A percentile compares a stretch with the other conserved stretches of the same genome.
Evolutionary conservation across 2,797 vertebrate species (phyloP).

Genomic region (Arnoldichthys spilopterus): DNA sequence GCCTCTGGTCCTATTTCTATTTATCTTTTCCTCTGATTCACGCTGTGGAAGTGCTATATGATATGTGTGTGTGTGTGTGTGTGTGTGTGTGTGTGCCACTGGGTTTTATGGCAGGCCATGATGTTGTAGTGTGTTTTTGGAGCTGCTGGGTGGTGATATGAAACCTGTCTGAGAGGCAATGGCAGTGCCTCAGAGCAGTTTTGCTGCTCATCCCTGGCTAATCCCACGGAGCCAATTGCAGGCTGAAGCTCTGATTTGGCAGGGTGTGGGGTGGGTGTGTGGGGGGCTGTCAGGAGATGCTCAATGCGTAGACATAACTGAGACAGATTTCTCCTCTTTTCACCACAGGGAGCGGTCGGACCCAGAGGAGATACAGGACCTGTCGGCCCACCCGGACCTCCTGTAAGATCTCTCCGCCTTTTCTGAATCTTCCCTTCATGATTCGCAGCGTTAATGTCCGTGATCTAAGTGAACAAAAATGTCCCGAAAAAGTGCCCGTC

Average conservation of each 20-base stretch:
- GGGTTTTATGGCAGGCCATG: slow-evolving; percentile 12
- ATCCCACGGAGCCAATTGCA: slow-evolving; percentile 31
- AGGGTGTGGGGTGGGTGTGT: background rate
- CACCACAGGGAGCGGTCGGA: slow-evolving; percentile 74
- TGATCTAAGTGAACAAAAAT: background rate
- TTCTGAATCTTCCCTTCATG: background rate
- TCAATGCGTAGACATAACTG: slow-evolving; percentile 34
- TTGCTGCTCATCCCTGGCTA: slow-evolving; percentile 36
- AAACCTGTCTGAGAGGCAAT: slow-evolving; percentile 34
- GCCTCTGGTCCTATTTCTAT: background rate
- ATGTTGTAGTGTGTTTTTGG: slow-evolving; percentile 14
- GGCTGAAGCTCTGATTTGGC: slow-evolving; percentile 37
- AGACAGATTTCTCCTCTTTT: slow-evolving; percentile 28
- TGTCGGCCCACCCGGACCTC: slow-evolving; percentile 73
- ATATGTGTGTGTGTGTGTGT: background rate
- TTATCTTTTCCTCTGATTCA: background rate
- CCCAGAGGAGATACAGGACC: slow-evolving; percentile 76
- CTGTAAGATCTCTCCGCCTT: slow-evolving; percentile 67
- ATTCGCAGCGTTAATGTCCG: background rate
- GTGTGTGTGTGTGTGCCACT: background rate
- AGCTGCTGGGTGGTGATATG: slow-evolving; percentile 13
- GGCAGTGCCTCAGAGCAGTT: slow-evolving; percentile 25
- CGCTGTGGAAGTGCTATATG: background rate
- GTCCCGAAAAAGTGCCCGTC: background rate
- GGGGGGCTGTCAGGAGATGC: slow-evolving; percentile 8